Base-by-base conservation (phyloP, 2,888 invertebrate species). In the Polydrusus pterygomalis region DNA sequence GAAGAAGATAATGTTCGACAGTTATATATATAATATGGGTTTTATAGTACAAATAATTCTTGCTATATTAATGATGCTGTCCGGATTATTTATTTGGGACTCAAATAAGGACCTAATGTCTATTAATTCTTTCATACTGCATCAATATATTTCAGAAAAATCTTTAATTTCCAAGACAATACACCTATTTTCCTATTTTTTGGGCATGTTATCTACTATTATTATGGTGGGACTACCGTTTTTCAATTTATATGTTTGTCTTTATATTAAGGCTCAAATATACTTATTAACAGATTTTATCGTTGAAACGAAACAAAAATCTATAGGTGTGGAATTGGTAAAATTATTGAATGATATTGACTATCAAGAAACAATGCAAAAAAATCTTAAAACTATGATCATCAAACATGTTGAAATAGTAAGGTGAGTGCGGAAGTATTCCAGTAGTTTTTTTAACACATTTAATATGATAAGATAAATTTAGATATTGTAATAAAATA, bases 181-280 rank as follows among this genome's bases (percentile, higher is more conserved):
- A 6, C 43, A 43, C 9, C 2, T 13, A 1, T 0, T 6, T 1
- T 1, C 13, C 3, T 43, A 43, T n/a, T 1, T n/a, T 43, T 3
- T 43, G 13, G 3, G n/a, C n/a, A 43, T 43, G 43, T 43, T 43
- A 13, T 2, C 8, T 43, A 13, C 9, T 3, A n/a, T 43, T 5
- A 10, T 43, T 13, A 43, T 43, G 43, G 43, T 43, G 1, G 43
- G 43, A 13, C n/a, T 43, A 43, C 43, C 43, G 3, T 43, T 43
- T 13, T 43, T n/a, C n/a, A 43, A 43, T 43, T 43, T 43, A 43
- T 43, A 43, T 43, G n/a, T n/a, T 11, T 43, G 43, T 13, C 3
- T 43, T 43, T n/a, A 43, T n/a, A 43, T 43, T n/a, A 43, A 43
- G n/a, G 43, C 43, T 43, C 43, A 43, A n/a, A 43, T 43, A 43